phyloP scores from a whole-genome alignment of 2,888 invertebrate species.

The Protula sp. region DNA sequence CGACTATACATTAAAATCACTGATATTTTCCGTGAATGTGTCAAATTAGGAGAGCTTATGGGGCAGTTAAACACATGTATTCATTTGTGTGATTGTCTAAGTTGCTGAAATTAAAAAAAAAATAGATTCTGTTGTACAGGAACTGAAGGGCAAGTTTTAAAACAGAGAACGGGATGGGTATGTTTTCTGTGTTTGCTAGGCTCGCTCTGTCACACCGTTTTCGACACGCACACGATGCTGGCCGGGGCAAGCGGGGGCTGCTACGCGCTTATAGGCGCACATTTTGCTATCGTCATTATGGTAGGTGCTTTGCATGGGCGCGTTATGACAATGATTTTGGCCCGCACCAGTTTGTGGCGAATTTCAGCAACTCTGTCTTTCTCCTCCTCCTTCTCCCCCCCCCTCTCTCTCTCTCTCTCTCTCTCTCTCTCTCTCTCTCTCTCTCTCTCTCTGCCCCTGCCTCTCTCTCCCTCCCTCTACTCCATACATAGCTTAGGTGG shows the following conservation, averaged over 20 bases:
- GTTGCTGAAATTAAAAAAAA: no score
- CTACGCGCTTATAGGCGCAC: conserved; percentile 87
- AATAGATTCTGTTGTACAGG: no score
- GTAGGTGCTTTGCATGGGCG: conserved; percentile 59
- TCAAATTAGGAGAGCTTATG: no score
- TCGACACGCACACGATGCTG: conserved; percentile 60
- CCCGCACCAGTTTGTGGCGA: not conserved
- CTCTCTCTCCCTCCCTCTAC: not conserved
- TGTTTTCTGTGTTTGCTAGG: conserved; percentile 47
- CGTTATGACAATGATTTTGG: not conserved
- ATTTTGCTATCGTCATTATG: conserved; percentile 85
- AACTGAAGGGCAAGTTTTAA: no score
- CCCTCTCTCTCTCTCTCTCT: conserved; percentile 5
- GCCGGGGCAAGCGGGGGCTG: conserved; percentile 95
- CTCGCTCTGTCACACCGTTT: conserved; percentile 55
- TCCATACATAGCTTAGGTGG: no score
- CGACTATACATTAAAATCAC: no score
- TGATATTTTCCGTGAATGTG: no score
- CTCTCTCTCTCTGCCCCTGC: no score
- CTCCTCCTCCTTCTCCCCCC: not conserved
- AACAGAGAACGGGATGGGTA: no score
- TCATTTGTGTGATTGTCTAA: no score
- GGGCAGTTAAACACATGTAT: no score
- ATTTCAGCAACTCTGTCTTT: not conserved
- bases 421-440: conserved; percentile 11